These are phyloP conservation scores for Numida meleagris DNA, from an alignment of 2,113 vertebrate genomes.

Conservation along the genomic window DNA sequence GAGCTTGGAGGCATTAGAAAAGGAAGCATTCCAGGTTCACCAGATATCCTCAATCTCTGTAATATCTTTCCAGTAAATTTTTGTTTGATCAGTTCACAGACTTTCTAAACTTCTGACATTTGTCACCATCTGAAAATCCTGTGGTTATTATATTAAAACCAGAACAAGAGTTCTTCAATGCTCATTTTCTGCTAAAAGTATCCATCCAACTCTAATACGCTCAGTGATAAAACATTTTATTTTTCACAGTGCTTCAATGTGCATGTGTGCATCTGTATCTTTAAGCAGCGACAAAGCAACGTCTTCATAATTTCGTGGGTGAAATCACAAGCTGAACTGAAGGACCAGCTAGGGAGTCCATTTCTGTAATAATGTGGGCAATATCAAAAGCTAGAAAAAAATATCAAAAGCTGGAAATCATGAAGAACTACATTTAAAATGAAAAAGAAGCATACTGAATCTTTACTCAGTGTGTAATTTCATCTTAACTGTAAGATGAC, in stretches of 20 bases:
- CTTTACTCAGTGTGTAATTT: not conserved
- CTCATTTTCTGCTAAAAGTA: not conserved
- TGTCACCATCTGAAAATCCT: not conserved
- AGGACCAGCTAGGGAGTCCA: not conserved
- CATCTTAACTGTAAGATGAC: not conserved
- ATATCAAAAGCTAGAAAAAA: not conserved
- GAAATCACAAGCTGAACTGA: constrained; percentile 3
- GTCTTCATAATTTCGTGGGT: constrained; percentile 1
- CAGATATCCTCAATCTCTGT: not conserved
- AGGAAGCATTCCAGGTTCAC: not conserved
- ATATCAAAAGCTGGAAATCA: too few relatives aligned
- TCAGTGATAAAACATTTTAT: not conserved
- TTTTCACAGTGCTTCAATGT: not conserved
- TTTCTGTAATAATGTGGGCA: not conserved
- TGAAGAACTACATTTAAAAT: not conserved
- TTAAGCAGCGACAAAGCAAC: not conserved
- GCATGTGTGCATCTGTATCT: not conserved
- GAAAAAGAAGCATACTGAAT: not conserved
- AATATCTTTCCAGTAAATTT: not conserved
- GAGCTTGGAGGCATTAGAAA: not conserved
- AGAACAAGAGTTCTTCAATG: not conserved
- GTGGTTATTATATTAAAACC: not conserved
- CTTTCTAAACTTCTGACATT: not conserved
- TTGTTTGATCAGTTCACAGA: not conserved
- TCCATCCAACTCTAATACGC: not conserved